Evolutionary conservation across 2,113 vertebrate genomes (phyloP).

Genomic region (Myrmophylax atrothorax): DNA sequence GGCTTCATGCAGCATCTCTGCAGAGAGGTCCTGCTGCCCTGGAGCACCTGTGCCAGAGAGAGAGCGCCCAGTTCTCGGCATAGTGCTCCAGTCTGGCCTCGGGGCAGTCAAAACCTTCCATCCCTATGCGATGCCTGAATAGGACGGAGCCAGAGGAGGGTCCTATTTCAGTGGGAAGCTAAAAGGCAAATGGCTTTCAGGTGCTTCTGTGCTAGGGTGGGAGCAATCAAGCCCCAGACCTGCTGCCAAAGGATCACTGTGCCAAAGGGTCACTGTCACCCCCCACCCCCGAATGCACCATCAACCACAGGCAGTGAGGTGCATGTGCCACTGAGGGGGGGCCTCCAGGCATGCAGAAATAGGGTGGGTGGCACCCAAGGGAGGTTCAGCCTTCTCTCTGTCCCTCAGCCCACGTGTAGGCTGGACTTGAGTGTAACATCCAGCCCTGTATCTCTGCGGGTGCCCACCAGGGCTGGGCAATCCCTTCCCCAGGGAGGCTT

Average conservation of each 20-base stretch:
- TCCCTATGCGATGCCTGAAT: neutral
- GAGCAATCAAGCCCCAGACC: neutral
- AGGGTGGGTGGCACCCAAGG: neutral
- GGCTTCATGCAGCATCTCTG: neutral
- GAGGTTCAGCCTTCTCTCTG: neutral
- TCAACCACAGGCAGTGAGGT: fast-evolving
- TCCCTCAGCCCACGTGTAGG: neutral
- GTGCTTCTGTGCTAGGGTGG: neutral
- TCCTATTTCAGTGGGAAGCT: neutral
- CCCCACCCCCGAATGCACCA: fast-evolving
- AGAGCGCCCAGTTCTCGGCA: fast-evolving
- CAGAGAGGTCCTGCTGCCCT: neutral
- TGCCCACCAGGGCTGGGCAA: fast-evolving
- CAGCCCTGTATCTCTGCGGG: neutral
- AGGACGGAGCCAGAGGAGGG: neutral
- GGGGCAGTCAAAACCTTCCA: neutral
- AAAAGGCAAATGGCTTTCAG: neutral
- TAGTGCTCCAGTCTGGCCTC: fast-evolving
- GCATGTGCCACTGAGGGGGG: fast-evolving
- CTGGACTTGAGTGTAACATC: fast-evolving
- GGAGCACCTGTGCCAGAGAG: fast-evolving
- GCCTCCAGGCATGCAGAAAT: neutral
- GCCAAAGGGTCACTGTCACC: neutral
- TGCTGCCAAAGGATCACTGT: neutral
- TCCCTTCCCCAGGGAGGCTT: neutral